Conservation (phyloP, 2,888 invertebrate species). For the Tetropium fuscum region DNA sequence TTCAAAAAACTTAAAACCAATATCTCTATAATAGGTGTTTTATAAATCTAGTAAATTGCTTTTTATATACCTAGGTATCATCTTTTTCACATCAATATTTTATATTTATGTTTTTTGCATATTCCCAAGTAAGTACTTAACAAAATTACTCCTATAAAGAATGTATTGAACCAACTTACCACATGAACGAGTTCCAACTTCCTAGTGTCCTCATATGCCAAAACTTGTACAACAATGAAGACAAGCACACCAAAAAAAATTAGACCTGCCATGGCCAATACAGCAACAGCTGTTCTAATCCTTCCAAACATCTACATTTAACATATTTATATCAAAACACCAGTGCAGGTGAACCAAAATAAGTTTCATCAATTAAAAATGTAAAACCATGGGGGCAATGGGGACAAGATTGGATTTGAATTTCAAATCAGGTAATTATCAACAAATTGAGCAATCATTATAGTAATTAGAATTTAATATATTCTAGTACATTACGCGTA, state of each 20-base stretch:
- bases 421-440: too few species aligned
- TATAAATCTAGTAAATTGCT: too few species aligned
- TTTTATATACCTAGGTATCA: not conserved
- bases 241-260: slow-evolving; percentile 31
- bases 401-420: not conserved
- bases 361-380: slow-evolving; percentile 1
- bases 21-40: too few species aligned
- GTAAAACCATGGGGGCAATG: not conserved
- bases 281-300: slow-evolving; percentile 25
- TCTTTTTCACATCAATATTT: not conserved
- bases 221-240: slow-evolving; percentile 31
- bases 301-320: slow-evolving; percentile 15
- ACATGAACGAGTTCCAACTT: slow-evolving; percentile 49
- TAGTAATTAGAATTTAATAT: too few species aligned
- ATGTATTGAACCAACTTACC: slow-evolving; percentile 44
- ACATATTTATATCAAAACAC: slow-evolving; percentile 5
- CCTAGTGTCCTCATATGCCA: slow-evolving; percentile 31
- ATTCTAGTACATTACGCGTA: too few species aligned
- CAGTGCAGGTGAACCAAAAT: not conserved
- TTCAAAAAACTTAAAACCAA: too few species aligned
- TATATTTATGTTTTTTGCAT: too few species aligned
- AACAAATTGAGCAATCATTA: too few species aligned
- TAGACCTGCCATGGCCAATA: slow-evolving; percentile 24
- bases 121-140: too few species aligned
- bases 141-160: too few species aligned